Conservation (phyloP, 2,888 invertebrate species). For the Acrobeloides nanus region DNA sequence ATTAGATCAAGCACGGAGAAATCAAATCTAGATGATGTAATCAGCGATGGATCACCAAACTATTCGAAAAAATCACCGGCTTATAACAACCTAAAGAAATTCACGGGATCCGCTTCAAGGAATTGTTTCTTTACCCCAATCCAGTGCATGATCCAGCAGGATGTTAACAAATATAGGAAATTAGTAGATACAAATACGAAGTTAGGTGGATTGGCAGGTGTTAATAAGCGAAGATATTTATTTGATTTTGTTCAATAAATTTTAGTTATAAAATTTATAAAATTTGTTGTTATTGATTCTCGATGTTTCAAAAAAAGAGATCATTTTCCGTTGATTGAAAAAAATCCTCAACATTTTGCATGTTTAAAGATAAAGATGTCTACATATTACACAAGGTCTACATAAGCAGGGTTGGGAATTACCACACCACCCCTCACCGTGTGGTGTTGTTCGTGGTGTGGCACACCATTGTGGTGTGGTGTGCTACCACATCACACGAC, state of each 20-base stretch:
- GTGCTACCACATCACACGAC: too few relatives aligned
- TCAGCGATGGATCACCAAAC: not conserved
- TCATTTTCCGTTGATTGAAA: too few relatives aligned
- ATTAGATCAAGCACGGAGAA: not conserved
- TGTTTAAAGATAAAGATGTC: too few relatives aligned
- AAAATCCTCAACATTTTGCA: too few relatives aligned
- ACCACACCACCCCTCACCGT: too few relatives aligned
- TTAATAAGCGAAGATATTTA: slow-evolving; percentile 3
- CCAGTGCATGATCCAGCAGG: slow-evolving; percentile 46
- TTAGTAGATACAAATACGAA: slow-evolving; percentile 22
- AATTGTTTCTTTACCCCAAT: slow-evolving; percentile 50
- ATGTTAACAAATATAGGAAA: slow-evolving; percentile 36
- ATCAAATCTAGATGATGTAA: not conserved
- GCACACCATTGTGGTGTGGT: too few relatives aligned
- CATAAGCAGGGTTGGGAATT: too few relatives aligned
- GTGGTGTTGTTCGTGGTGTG: too few relatives aligned
- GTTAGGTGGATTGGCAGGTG: slow-evolving; percentile 8
- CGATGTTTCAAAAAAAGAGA: not conserved
- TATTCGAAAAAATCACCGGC: slow-evolving; percentile 6
- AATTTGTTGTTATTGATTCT: slow-evolving; percentile 1
- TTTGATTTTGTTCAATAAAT: slow-evolving; percentile 4
- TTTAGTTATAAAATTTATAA: slow-evolving; percentile 2
- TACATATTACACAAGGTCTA: too few relatives aligned
- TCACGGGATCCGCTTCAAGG: slow-evolving; percentile 30
- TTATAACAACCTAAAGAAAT: slow-evolving; percentile 15